A percentile compares a stretch with the other conserved stretches of the same genome.
These are phyloP conservation scores for Chaetura pelagica DNA, from an alignment of 2,113 vertebrate genomes.

Conservation along the genomic window DNA sequence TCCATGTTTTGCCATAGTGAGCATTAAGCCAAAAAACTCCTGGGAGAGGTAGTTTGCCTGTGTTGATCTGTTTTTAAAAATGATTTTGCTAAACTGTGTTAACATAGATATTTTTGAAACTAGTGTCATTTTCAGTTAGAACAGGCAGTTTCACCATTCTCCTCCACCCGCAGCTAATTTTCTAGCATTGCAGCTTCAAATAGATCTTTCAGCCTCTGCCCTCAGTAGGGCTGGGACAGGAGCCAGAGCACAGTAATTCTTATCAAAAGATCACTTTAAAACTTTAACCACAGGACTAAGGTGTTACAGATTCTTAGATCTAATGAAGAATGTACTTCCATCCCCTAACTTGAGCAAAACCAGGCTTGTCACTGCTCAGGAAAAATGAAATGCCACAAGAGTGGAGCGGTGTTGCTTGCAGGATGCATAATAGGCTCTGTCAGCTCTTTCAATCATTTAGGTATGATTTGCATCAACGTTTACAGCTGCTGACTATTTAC, in stretches of 20 bases:
- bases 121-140: neutral
- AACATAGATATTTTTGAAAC: neutral
- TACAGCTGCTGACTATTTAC: constrained; percentile 31
- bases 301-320: neutral
- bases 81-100: neutral
- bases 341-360: neutral
- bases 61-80: neutral
- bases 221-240: constrained; percentile 15
- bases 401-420: neutral
- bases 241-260: constrained; percentile 17
- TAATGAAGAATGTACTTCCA: neutral
- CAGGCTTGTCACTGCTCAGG: constrained; percentile 1
- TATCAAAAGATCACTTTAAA: constrained; percentile 22
- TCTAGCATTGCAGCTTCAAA: neutral
- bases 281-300: constrained; percentile 14
- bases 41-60: neutral
- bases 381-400: neutral
- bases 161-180: neutral
- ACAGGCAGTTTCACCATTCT: neutral
- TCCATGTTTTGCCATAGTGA: neutral
- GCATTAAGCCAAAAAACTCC: neutral
- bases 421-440: neutral
- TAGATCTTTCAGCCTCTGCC: neutral
- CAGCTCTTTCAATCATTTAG: neutral
- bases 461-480: constrained; percentile 2